Conservation (phyloP, 2,113 vertebrate species). For the Solenodon paradoxus region DNA sequence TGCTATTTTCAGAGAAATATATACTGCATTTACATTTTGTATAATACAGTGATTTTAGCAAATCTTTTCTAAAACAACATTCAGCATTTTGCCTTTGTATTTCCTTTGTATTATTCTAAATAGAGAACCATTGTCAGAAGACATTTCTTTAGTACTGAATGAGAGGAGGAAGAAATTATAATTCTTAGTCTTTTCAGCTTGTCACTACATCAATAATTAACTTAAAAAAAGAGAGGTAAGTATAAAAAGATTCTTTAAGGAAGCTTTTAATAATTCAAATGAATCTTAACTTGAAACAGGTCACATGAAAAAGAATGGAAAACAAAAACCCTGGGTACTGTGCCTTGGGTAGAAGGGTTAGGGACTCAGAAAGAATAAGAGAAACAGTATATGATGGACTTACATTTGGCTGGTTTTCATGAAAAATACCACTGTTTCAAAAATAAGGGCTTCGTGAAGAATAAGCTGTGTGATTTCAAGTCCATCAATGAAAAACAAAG, state of each 20-base stretch:
- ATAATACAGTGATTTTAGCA: slow-evolving; percentile 71
- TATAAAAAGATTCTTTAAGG: slow-evolving; percentile 81
- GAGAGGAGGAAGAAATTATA: slow-evolving; percentile 62
- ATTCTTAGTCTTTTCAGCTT: slow-evolving; percentile 78
- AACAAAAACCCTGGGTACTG: slow-evolving; percentile 70
- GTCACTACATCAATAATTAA: slow-evolving; percentile 84
- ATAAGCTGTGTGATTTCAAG: slow-evolving; percentile 38
- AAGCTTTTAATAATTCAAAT: slow-evolving; percentile 85
- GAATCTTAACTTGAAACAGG: slow-evolving; percentile 81
- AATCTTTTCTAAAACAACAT: slow-evolving; percentile 73
- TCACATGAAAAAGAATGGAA: slow-evolving; percentile 78
- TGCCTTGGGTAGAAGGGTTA: slow-evolving; percentile 42
- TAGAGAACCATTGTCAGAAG: slow-evolving; percentile 77
- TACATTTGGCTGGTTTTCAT: slow-evolving; percentile 24
- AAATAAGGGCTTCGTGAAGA: slow-evolving; percentile 28
- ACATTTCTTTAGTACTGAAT: slow-evolving; percentile 71
- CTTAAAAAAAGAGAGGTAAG: slow-evolving; percentile 74
- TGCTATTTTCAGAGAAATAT: slow-evolving; percentile 77
- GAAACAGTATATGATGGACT: slow-evolving; percentile 28
- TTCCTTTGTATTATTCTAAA: slow-evolving; percentile 77
- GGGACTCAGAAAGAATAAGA: slow-evolving; percentile 44
- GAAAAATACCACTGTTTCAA: slow-evolving; percentile 32
- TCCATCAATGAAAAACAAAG: slow-evolving; percentile 55
- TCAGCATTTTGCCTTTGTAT: slow-evolving; percentile 70
- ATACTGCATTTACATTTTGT: slow-evolving; percentile 72